A percentile compares a stretch with the other conserved stretches of the same genome.
Evolutionary conservation across 2,797 vertebrate species (phyloP).

Genomic region (Pristis pectinata): DNA sequence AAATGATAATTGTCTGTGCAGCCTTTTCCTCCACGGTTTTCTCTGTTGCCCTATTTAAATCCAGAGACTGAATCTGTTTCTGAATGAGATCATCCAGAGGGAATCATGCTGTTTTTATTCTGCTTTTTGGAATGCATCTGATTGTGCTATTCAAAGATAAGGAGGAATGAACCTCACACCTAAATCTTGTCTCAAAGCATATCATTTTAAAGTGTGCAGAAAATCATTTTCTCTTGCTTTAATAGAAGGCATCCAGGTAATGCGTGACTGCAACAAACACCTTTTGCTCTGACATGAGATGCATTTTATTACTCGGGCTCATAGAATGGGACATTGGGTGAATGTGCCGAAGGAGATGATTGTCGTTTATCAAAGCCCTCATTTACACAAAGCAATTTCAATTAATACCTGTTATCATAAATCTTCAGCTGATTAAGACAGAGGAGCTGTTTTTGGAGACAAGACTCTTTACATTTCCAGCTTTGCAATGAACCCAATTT

Average conservation of each 20-base stretch:
- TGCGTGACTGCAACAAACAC: constrained; percentile 33
- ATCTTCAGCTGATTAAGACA: constrained; percentile 46
- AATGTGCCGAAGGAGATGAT: constrained; percentile 38
- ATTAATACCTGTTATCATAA: constrained; percentile 40
- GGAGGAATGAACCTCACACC: neutral
- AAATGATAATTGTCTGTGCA: neutral
- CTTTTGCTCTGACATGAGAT: constrained; percentile 48
- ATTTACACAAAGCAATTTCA: constrained; percentile 39
- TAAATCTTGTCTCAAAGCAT: neutral
- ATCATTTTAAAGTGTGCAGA: neutral
- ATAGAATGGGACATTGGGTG: constrained; percentile 7
- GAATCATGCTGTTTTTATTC: neutral
- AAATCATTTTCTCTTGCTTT: too few species aligned
- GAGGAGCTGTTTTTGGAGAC: constrained; percentile 38
- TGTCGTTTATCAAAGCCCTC: constrained; percentile 40
- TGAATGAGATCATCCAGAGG: neutral
- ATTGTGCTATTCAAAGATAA: neutral
- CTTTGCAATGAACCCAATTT: constrained; percentile 17
- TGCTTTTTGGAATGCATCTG: neutral
- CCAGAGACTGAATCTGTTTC: neutral
- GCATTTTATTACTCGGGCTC: constrained; percentile 1
- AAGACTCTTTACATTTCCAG: constrained; percentile 39
- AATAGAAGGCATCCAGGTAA: neutral
- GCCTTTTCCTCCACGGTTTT: neutral
- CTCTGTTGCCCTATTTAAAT: neutral